A percentile compares a stretch with the other conserved stretches of the same genome.
Evolutionary conservation across 2,113 vertebrate species (phyloP).

Genomic region (Puma concolor): DNA sequence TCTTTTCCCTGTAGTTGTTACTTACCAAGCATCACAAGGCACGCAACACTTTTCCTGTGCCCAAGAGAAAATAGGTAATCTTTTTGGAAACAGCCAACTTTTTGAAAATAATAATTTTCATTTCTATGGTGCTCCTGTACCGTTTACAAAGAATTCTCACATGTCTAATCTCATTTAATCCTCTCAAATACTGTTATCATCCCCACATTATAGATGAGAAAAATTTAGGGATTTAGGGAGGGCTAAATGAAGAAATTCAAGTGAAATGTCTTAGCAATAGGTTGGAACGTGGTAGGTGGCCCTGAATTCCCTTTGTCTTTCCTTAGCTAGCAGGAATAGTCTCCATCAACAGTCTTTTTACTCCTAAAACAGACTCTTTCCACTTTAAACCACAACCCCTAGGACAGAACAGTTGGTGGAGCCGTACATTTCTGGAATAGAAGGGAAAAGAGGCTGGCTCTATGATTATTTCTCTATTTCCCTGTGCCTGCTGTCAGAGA

Average conservation of each 20-base stretch:
- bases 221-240: neutral
- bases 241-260: neutral
- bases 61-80: constrained; percentile 30
- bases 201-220: neutral
- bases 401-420: neutral
- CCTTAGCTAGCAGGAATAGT: neutral
- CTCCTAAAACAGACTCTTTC: neutral
- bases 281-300: neutral
- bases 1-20: neutral
- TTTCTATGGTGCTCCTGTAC: neutral
- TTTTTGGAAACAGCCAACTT: constrained; percentile 1
- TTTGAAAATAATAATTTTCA: constrained; percentile 35
- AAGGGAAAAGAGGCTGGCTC: neutral
- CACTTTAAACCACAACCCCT: neutral
- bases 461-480: neutral
- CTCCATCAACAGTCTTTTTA: neutral
- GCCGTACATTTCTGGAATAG: neutral
- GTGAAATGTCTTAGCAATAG: neutral
- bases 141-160: neutral
- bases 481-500: neutral
- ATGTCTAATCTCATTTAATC: neutral
- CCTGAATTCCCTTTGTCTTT: neutral
- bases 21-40: neutral
- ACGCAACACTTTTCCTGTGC: neutral
- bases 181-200: neutral